These are phyloP conservation scores for Lepidurus apus DNA, from an alignment of 1,140 invertebrate species.

Conservation along the genomic window DNA sequence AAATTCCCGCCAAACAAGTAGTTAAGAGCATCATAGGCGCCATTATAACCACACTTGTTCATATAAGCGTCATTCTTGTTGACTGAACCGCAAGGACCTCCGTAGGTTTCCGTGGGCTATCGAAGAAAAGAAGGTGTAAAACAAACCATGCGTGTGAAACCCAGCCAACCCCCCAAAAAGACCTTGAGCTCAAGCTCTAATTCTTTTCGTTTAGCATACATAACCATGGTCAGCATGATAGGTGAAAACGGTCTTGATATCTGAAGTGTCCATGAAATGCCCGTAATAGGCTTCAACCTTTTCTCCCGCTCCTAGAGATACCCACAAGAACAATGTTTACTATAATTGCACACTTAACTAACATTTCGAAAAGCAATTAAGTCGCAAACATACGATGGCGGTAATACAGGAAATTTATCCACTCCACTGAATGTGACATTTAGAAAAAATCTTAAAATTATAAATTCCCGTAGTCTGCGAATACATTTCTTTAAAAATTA, in stretches of 20 bases:
- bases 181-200: background rate
- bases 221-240: constrained; percentile 42
- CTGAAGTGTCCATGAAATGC: constrained; percentile 39
- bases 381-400: too few species aligned
- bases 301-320: constrained; percentile 39
- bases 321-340: background rate
- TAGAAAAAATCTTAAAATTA: too few species aligned
- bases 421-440: too few species aligned
- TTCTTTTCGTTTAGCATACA: constrained; percentile 36
- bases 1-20: constrained; percentile 44
- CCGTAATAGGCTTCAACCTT: constrained; percentile 42
- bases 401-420: too few species aligned
- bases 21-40: constrained; percentile 45
- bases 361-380: too few species aligned
- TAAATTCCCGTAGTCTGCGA: too few species aligned
- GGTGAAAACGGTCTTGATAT: constrained; percentile 42
- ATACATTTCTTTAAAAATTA: too few species aligned
- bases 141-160: too few species aligned
- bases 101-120: constrained; percentile 46
- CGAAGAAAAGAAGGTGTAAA: constrained; percentile 1
- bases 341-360: background rate
- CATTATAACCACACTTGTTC: constrained; percentile 46
- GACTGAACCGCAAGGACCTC: constrained; percentile 41
- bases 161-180: background rate
- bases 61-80: constrained; percentile 39